Conservation (phyloP, 37 sponge, comb jelly and placozoan genomes). For the Beroe ovata region DNA sequence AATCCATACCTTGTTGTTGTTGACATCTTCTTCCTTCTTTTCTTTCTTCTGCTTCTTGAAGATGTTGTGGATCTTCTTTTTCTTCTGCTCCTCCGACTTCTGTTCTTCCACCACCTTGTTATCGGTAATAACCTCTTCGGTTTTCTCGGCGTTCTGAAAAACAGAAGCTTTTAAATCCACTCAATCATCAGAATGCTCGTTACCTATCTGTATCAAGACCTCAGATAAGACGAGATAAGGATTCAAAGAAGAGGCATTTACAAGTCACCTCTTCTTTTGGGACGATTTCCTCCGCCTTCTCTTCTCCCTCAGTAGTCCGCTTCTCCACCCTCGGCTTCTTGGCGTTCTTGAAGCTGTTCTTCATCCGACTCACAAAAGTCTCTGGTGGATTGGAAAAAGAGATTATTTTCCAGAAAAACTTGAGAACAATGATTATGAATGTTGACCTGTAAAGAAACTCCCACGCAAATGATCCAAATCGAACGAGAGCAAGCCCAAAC, state of each 20-base stretch:
- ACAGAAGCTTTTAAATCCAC: too few relatives aligned
- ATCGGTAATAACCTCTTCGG: slow-evolving; percentile 8
- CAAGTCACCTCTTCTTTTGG: slow-evolving; percentile 14
- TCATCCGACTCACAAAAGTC: slow-evolving; percentile 17
- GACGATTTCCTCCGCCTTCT: background rate
- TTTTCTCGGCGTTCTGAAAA: slow-evolving; percentile 3
- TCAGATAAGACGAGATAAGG: background rate
- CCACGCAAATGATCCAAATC: too few relatives aligned
- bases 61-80: slow-evolving; percentile 20
- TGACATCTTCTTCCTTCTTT: slow-evolving; percentile 45
- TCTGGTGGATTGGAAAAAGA: background rate
- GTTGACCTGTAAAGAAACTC: too few relatives aligned
- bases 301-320: background rate
- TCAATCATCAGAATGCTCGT: too few relatives aligned
- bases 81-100: slow-evolving; percentile 5
- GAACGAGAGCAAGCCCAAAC: too few relatives aligned
- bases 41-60: slow-evolving; percentile 48
- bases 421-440: too few relatives aligned
- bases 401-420: background rate
- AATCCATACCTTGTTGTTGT: too few relatives aligned
- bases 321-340: slow-evolving; percentile 19
- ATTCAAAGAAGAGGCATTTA: background rate
- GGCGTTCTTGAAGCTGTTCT: slow-evolving; percentile 39
- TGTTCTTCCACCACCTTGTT: slow-evolving; percentile 14
- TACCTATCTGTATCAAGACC: background rate